A percentile compares a stretch with the other conserved stretches of the same genome.
phyloP scores from a whole-genome alignment of 1,140 invertebrate species.

The Platyscapa corneri region DNA sequence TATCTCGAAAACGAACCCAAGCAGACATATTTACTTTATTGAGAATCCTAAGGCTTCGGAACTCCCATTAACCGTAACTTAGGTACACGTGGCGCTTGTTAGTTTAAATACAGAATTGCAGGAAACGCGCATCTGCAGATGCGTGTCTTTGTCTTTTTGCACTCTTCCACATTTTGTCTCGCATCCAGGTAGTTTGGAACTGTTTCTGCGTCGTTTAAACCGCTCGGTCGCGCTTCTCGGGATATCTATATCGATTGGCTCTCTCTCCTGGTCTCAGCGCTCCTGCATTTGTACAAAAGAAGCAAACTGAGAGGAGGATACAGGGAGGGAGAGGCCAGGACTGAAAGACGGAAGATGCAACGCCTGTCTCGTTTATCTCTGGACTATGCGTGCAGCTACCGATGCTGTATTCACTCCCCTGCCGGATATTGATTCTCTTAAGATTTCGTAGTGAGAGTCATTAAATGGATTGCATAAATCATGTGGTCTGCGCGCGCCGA shows the following conservation, averaged over 20 bases:
- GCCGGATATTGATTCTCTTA: constrained; percentile 49
- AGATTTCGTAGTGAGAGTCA: constrained; percentile 41
- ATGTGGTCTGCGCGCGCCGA: neutral
- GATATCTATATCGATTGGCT: constrained; percentile 26
- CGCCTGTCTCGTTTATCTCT: constrained; percentile 24
- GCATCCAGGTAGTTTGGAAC: neutral
- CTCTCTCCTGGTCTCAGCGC: neutral
- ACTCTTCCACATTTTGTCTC: neutral
- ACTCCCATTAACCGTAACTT: neutral
- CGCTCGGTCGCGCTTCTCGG: neutral
- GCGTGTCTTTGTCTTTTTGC: neutral
- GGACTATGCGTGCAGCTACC: neutral
- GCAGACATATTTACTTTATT: neutral
- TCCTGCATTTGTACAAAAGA: neutral
- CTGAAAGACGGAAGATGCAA: neutral
- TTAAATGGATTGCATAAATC: constrained; percentile 53
- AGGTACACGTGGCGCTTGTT: neutral
- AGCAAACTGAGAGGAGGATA: no score
- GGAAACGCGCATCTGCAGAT: neutral
- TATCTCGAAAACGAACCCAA: neutral
- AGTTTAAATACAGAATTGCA: neutral
- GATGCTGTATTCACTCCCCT: constrained; percentile 17
- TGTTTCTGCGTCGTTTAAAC: neutral
- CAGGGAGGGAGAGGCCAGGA: neutral
- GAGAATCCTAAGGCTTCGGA: no score